Evolutionary conservation across 1,140 invertebrate species (phyloP), one percentile per base, ranked within the genome.

Genomic region (Chionoecetes opilio): DNA sequence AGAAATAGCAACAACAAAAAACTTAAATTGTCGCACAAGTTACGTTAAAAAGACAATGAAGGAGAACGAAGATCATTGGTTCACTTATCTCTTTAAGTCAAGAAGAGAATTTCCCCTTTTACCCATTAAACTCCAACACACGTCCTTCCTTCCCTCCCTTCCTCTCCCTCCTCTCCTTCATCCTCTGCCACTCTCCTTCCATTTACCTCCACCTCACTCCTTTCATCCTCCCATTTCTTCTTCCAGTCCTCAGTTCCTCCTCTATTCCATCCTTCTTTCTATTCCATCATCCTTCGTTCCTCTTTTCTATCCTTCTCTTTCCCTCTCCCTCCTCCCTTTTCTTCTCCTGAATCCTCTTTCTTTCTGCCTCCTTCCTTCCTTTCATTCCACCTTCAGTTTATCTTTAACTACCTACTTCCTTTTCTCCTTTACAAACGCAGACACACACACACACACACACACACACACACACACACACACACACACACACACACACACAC

Each of bases 391-490:
- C n/a, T n/a, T n/a, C n/a, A n/a, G n/a, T n/a, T n/a, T n/a, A n/a
- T n/a, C n/a, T n/a, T n/a, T n/a, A n/a, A n/a, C n/a, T n/a, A n/a
- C 41, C 41, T 46, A 14, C 14, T 14, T 46, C 41, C 41, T 46
- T 46, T 14, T 14, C 14, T 46, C 41, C 41, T 46, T 14, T 21
- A 26, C 53, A 86, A 14, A 86, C 84, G 3, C 6, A 32, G 5
- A 86, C 31, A 37, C 84, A 32, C 29, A 32, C 84, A 34, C 6
- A 0, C 84, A 34, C 84, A 86, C 84, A 86, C 31, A 86, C 11
- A 86, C 84, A 86, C 84, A 86, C 84, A 86, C 84, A 86, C 84
- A 86, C 84, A 86, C 84, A 86, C 84, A 86, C 84, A 86, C 84
- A 86, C 84, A 86, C 84, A 86, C 84, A 86, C 84, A 86, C 84